Percentiles rank a stretch among this genome's conserved stretches.
Conservation (phyloP, 2,888 invertebrate genomes). For the Tanytarsus gracilentus region DNA sequence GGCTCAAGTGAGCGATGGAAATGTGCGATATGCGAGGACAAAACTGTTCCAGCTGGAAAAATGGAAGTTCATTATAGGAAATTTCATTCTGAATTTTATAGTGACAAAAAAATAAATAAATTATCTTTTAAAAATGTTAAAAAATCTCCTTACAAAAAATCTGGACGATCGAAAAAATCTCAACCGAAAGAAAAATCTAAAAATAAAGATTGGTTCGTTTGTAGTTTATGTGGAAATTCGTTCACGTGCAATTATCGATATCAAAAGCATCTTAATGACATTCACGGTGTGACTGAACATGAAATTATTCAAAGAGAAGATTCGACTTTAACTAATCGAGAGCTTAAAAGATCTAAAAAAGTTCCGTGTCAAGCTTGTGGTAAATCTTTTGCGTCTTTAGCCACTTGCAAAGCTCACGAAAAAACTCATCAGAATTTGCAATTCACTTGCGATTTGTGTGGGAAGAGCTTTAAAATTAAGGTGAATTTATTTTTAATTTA, state of each 20-base stretch:
- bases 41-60: not conserved
- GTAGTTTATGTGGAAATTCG: not conserved
- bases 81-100: not conserved
- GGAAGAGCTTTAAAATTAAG: not conserved
- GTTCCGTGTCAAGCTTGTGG: constrained; percentile 12
- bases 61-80: constrained; percentile 1
- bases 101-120: not conserved
- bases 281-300: not conserved
- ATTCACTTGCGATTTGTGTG: constrained; percentile 13
- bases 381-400: not conserved
- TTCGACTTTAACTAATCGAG: not conserved
- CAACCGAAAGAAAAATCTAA: too few relatives aligned
- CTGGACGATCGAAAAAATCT: too few relatives aligned
- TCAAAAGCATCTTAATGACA: not conserved
- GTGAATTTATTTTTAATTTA: not conserved
- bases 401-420: constrained; percentile 4
- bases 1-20: not conserved
- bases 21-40: not conserved
- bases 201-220: too few relatives aligned
- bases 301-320: not conserved
- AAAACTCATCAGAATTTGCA: constrained; percentile 5
- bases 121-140: not conserved
- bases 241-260: not conserved
- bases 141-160: too few relatives aligned
- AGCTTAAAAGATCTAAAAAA: not conserved